Evolutionary conservation across 2,113 vertebrate species (phyloP).

Genomic region (Mionectes macconnelli): DNA sequence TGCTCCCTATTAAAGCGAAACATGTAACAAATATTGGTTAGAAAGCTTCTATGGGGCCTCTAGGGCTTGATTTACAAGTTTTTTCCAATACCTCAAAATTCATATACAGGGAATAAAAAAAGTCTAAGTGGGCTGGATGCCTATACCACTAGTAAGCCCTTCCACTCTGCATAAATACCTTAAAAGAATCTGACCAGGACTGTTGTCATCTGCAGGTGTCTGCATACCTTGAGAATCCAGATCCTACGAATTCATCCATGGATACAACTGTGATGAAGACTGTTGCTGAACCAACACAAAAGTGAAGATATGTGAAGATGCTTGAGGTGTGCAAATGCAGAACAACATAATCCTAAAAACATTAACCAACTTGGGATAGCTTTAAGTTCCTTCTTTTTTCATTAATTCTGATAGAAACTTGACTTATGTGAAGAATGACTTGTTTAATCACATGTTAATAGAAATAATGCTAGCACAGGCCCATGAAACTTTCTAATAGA

Average conservation of each 20-base stretch:
- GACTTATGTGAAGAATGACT: neutral
- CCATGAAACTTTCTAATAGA: neutral
- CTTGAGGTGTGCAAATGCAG: neutral
- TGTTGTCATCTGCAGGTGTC: neutral
- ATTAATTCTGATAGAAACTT: neutral
- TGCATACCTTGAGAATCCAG: neutral
- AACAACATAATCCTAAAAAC: neutral
- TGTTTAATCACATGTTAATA: neutral
- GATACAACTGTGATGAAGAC: neutral
- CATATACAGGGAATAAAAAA: neutral
- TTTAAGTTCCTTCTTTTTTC: neutral
- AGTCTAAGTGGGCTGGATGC: neutral
- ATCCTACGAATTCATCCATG: neutral
- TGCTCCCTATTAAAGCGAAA: neutral
- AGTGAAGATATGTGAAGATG: neutral
- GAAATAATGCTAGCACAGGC: neutral
- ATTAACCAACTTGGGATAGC: accelerated
- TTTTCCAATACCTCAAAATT: neutral
- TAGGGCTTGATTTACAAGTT: neutral
- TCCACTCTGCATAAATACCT: neutral
- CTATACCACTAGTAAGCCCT: neutral
- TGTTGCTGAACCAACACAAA: neutral
- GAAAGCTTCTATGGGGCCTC: neutral
- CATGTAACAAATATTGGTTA: neutral
- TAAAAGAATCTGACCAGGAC: neutral